Base-by-base conservation (phyloP, 92 coral and sea anemone genomes). In the Porites evermanni region DNA sequence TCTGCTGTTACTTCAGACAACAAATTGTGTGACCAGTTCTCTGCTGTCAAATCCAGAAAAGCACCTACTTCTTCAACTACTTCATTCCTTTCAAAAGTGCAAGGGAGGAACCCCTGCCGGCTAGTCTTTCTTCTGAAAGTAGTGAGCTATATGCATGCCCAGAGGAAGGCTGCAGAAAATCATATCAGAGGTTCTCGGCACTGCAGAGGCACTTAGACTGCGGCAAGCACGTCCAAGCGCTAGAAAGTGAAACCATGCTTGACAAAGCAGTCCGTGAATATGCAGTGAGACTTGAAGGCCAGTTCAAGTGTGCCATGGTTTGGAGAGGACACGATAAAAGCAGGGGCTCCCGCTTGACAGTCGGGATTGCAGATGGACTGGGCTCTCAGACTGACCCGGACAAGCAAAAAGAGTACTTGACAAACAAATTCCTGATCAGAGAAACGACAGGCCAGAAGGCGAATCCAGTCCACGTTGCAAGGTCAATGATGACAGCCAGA, bases 211-310 rank as follows among this genome's bases (percentile, higher is more conserved):
- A 85, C 88, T 32, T 82, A 64, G 91, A 88, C 44, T 70, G 83
- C 56, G 91, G 83, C 53, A 88, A 75, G 56, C 91, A 88, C 79
- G 88, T 23, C 16, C 69, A 84, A 17, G 73, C 74, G 26, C 81
- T 88, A 19, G 91, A 88, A 56, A 77, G 81, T 63, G 78, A 88
- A 72, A 82, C 91, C 19, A 19, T 88, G 82, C 91, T 88, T 2
- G 91, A 88, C 75, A 82, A 88, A 67, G 91, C 91, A 32, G 82
- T 73, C 16, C 69, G 17, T 24, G 78, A 72, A 38, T 88, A 88
- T 70, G 91, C 78, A 44, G 67, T 64, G 23, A 65, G 83, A 64
- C 71, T 82, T 52, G 88, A 88, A 73, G 81, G 64, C 8, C 88
- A 82, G 21, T 23, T 53, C 47, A 44, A 82, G 83, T 58, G 76